Conservation (phyloP, 2,797 vertebrate species). For the Denticeps clupeoides region DNA sequence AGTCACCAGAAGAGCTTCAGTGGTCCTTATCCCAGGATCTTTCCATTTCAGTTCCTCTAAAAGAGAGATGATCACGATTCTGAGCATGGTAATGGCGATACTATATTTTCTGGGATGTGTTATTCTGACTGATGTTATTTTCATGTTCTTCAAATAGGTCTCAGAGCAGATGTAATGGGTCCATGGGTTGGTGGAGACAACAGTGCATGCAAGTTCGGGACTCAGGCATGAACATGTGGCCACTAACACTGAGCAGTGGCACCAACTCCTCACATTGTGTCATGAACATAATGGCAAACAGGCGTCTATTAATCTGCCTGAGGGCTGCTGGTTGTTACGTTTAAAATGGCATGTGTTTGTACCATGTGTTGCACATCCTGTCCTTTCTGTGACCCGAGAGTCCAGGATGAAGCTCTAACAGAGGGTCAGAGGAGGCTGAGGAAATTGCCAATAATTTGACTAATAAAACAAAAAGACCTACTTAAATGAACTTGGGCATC, state of each 20-base stretch:
- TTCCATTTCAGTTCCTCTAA: no score
- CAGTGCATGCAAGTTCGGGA: no score
- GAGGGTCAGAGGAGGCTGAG: slow-evolving; percentile 9
- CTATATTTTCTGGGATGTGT: no score
- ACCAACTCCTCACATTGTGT: slow-evolving; percentile 13
- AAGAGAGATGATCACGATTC: no score
- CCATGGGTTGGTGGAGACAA: no score
- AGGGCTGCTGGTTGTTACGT: slow-evolving; percentile 24
- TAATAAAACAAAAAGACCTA: slow-evolving; percentile 5
- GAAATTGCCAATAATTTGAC: slow-evolving; percentile 20
- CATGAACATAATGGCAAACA: slow-evolving; percentile 26
- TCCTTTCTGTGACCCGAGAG: slow-evolving; percentile 9
- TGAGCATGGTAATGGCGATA: no score
- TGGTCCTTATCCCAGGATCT: no score
- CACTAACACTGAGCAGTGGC: slow-evolving; percentile 11
- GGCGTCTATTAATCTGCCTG: slow-evolving; percentile 20
- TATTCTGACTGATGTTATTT: not conserved
- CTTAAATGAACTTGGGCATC: not conserved
- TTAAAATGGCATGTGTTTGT: slow-evolving; percentile 12
- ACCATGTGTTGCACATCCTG: slow-evolving; percentile 2
- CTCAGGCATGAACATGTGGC: slow-evolving; percentile 8
- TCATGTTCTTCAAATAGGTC: not conserved
- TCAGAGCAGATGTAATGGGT: no score
- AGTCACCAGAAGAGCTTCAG: no score
- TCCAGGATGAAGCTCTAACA: slow-evolving; percentile 5